Percentiles rank a stretch among this genome's conserved stretches.
These are phyloP conservation scores for Folsomia candida DNA, from an alignment of 2,888 invertebrate genomes.

Conservation along the genomic window DNA sequence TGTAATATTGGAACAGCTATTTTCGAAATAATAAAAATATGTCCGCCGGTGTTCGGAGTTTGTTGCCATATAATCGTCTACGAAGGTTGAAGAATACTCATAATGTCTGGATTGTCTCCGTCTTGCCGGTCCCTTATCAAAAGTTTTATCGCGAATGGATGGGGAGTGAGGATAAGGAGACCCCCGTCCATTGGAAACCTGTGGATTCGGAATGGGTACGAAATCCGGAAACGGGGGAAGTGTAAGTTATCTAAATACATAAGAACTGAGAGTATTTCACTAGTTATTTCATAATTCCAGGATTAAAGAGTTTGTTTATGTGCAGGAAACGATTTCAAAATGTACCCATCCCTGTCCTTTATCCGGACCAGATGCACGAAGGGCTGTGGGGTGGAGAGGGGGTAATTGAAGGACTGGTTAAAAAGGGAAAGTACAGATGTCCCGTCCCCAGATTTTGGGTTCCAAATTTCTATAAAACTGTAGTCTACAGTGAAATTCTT, in stretches of 20 bases:
- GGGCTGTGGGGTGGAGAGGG: constrained; percentile 98
- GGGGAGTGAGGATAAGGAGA: constrained; percentile 57
- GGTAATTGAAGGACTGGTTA: constrained; percentile 80
- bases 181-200: constrained; percentile 69
- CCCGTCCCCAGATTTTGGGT: constrained; percentile 85
- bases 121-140: constrained; percentile 73
- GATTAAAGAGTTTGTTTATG: neutral
- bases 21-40: too few relatives aligned
- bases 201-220: constrained; percentile 71
- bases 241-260: constrained; percentile 55
- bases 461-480: constrained; percentile 72
- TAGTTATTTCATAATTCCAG: neutral
- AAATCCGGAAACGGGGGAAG: constrained; percentile 70
- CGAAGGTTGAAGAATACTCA: constrained; percentile 8
- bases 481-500: constrained; percentile 86
- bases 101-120: constrained; percentile 29
- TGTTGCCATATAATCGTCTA: constrained; percentile 20
- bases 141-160: constrained; percentile 87
- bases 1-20: too few relatives aligned
- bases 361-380: constrained; percentile 73
- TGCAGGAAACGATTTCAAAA: constrained; percentile 69
- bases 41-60: constrained; percentile 20
- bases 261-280: neutral
- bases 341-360: constrained; percentile 70
- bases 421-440: constrained; percentile 61